Evolutionary conservation across 2,797 vertebrate genomes (phyloP), one percentile per base, ranked within the genome.

Genomic region (Tolypeutes matacus): DNA sequence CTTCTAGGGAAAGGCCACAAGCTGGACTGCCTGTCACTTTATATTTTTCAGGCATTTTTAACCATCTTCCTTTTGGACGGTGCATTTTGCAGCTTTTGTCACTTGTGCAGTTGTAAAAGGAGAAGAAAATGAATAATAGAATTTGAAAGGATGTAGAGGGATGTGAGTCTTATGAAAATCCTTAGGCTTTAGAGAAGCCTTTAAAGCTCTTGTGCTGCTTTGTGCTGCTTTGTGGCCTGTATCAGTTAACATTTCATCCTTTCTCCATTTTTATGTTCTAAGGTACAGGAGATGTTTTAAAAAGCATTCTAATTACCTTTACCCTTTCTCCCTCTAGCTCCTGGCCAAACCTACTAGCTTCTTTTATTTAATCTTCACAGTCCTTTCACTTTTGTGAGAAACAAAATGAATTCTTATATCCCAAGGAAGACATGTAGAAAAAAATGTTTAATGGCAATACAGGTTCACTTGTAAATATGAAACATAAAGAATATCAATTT

Each of bases 291-390:
- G 46, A 95, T 96, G 36, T 77, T 94, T 78, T 58, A 51, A 92
- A 97, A 94, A 60, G 85, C 23, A 78, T 95, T 4, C 31, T 70
- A 58, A 70, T 93, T 94, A 84, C 58, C 12, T 36, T 8, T 25
- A 72, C 29, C 36, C 31, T 25, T 11, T 23, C 77, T 85, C 76
- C 1, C 2, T 83, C 14, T 6, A 84, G 58, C 39, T 77, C 58
- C n/a, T 49, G 70, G 39, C 14, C 69, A 73, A 36, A 65, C 2
- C 89, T 60, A 42, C 94, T 86, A 91, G 49, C 20, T 91, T 46
- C 84, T 97, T 98, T 96, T 23, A 90, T 92, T 84, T 34, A 89
- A 93, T 98, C 62, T 81, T 95, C 65, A 85, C 42, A 31, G 56
- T 91, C 87, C 42, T 94, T 39, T 88, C 67, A 12, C 56, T 27